These are phyloP conservation scores for Agonopterix subpropinquella DNA, from an alignment of 2,888 invertebrate species.

Conservation along the genomic window DNA sequence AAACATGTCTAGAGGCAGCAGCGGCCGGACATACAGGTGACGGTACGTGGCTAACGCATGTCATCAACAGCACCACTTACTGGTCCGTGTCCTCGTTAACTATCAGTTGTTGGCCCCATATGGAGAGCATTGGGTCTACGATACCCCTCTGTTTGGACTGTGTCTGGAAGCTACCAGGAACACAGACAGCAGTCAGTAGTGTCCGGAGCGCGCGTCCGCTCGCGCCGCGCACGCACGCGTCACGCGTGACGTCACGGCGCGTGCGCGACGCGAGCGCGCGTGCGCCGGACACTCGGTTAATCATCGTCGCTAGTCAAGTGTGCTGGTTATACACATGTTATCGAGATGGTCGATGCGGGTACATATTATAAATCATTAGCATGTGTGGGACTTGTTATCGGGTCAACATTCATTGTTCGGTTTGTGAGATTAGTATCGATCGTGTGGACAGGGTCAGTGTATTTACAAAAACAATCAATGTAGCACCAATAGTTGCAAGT, in stretches of 20 bases:
- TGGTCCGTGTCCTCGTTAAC: conserved; percentile 98
- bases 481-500: conserved; percentile 24
- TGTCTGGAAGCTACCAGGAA: conserved; percentile 85
- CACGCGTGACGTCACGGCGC: too few species aligned
- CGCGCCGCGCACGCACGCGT: conserved; percentile 11
- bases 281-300: neutral
- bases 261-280: neutral
- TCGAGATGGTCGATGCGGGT: conserved; percentile 25
- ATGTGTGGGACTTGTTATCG: conserved; percentile 5
- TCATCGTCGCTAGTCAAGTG: neutral
- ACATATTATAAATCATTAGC: conserved; percentile 12
- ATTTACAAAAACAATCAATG: conserved; percentile 30
- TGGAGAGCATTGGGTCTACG: conserved; percentile 98
- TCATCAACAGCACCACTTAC: conserved; percentile 90
- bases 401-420: conserved; percentile 4
- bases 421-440: neutral
- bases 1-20: conserved; percentile 51
- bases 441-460: conserved; percentile 24
- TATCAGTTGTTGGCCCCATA: conserved; percentile 98
- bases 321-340: conserved; percentile 3
- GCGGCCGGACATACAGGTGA: conserved; percentile 38
- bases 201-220: conserved; percentile 11
- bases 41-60: conserved; percentile 45
- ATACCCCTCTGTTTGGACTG: conserved; percentile 96
- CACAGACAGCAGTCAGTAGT: conserved; percentile 57